A percentile compares a stretch with the other conserved stretches of the same genome.
Conservation (phyloP, 2,113 vertebrate genomes). For the Pimephales promelas region DNA sequence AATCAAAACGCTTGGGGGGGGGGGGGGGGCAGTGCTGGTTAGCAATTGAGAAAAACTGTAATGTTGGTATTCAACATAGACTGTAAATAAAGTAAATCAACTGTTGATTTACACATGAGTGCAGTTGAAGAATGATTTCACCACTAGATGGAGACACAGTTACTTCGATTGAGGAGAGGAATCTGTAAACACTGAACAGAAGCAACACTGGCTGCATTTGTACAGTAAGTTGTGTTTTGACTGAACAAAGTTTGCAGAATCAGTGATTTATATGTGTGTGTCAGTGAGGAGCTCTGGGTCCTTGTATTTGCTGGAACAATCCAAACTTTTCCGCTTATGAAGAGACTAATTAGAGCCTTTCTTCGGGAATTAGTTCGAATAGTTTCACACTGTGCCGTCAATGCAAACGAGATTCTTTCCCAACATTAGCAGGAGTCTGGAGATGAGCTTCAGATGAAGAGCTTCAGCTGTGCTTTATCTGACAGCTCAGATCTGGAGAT, state of each 20-base stretch:
- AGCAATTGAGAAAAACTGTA: not conserved
- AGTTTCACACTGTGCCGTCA: not conserved
- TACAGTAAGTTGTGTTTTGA: not conserved
- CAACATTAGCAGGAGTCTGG: not conserved
- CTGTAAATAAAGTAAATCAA: too few relatives aligned
- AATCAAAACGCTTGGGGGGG: too few relatives aligned
- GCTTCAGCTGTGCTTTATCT: not conserved
- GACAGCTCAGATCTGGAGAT: not conserved
- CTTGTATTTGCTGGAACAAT: not conserved
- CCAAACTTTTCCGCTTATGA: not conserved
- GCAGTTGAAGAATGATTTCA: not conserved
- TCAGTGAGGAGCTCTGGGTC: not conserved
- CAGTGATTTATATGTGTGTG: not conserved
- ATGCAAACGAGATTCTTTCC: not conserved
- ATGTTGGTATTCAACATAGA: not conserved
- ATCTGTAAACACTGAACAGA: not conserved
- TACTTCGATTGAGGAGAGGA: not conserved
- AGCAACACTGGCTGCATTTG: not conserved
- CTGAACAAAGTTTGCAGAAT: not conserved
- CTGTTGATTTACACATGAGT: too few relatives aligned
- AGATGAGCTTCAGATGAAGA: not conserved
- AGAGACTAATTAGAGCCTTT: not conserved
- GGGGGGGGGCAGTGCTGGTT: too few relatives aligned
- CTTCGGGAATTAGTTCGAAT: not conserved
- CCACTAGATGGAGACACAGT: constrained; percentile 3